phyloP scores from a whole-genome alignment of 2,888 invertebrate species.

The Tenthredo amoena region DNA sequence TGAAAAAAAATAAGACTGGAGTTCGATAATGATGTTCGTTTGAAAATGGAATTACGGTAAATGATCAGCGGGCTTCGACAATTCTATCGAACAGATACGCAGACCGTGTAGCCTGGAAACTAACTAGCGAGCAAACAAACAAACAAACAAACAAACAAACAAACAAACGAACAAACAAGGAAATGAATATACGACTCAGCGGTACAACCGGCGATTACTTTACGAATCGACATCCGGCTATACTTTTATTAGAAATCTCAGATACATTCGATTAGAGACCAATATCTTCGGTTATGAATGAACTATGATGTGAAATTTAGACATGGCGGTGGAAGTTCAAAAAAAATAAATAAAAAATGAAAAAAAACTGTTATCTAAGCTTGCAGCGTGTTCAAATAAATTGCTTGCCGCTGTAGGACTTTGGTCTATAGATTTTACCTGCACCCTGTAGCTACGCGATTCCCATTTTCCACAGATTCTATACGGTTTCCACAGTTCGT shows the following conservation, averaged over 20 bases:
- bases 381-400: slow-evolving; percentile 33
- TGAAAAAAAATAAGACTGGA: background rate
- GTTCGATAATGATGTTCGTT: background rate
- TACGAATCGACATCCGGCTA: background rate
- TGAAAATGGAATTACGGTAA: background rate
- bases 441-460: slow-evolving; percentile 13
- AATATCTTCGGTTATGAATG: background rate
- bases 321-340: background rate
- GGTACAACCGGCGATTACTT: background rate
- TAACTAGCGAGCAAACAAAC: background rate
- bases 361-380: slow-evolving; percentile 36
- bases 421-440: slow-evolving; percentile 39
- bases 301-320: background rate
- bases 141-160: background rate
- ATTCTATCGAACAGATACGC: background rate
- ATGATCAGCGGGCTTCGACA: background rate
- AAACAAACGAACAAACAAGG: background rate
- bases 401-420: slow-evolving; percentile 14
- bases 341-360: background rate
- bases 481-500: slow-evolving; percentile 23
- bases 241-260: background rate
- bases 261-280: background rate
- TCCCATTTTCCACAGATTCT: slow-evolving; percentile 27
- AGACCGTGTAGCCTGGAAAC: background rate
- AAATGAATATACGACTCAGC: background rate